Evolutionary conservation across 2,113 vertebrate species (phyloP), one percentile per base, ranked within the genome.

Genomic region (Microcebus ravelobensis): DNA sequence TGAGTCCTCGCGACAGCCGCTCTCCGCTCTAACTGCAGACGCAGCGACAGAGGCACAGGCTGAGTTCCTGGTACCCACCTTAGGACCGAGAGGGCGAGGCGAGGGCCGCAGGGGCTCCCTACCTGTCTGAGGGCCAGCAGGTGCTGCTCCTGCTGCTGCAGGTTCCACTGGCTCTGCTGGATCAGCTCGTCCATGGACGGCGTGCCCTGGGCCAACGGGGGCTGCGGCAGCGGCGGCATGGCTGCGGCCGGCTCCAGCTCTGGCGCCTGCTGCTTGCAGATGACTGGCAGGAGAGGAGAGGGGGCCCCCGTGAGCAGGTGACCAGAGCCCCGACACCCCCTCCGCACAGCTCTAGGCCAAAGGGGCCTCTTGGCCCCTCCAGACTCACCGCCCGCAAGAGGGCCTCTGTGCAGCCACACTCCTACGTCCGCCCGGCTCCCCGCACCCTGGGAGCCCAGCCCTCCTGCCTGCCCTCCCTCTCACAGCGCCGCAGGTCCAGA

Each of bases 121-220:
- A 99, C 99, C 99, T 99, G 99, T 99, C 99, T 98, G 94, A 99
- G 99, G 0, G 99, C 99, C 42, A 99, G 98, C n/a, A 99, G 98
- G 76, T 99, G 99, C 98, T 99, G 99, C 97, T 99, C 99, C 96
- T 99, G 99, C 96, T 99, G 99, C 98, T 99, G 99, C 59, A 99
- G 98, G 96, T 99, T 99, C 99, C 99, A 99, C 81, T 99, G 99
- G 97, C 99, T 99, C 98, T 99, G 99, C 94, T 99, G 99, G 97
- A 99, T 99, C 25, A 99, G 99, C 2, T 99, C 99, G 14, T 99
- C 99, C 90, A 99, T 97, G 0, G 99, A 98, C 0, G 99, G 99
- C 3, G 99, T 90, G 13, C 99, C 98, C 15, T 99, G 98, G 0
- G 99, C 98, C 9, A 99, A 97, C 0, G 99, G 98, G 0, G 98